Conservation (phyloP, 1,140 invertebrate genomes). For the Papilio polyxenes region DNA sequence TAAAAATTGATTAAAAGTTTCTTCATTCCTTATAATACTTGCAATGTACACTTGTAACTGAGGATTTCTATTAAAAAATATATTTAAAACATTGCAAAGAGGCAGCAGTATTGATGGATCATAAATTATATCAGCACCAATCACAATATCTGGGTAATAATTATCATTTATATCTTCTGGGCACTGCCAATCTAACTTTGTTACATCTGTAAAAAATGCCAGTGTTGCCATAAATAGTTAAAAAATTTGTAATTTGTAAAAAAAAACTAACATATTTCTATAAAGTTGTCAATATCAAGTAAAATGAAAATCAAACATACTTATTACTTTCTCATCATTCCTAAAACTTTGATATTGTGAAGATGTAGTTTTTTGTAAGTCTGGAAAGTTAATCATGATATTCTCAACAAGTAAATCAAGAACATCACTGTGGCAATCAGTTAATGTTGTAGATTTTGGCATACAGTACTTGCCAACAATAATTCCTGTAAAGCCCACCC, state of each 20-base stretch:
- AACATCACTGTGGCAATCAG: slow-evolving; percentile 70
- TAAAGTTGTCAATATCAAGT: slow-evolving; percentile 1
- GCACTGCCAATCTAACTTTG: slow-evolving; percentile 66
- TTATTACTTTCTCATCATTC: slow-evolving; percentile 46
- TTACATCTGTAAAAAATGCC: slow-evolving; percentile 54
- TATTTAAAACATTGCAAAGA: slow-evolving; percentile 60
- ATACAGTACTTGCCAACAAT: slow-evolving; percentile 66
- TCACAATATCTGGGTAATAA: slow-evolving; percentile 64
- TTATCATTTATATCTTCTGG: slow-evolving; percentile 46
- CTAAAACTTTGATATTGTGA: slow-evolving; percentile 41
- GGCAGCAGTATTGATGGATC: slow-evolving; percentile 68
- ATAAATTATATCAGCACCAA: slow-evolving; percentile 74
- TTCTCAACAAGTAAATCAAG: slow-evolving; percentile 61
- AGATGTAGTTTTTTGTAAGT: slow-evolving; percentile 22
- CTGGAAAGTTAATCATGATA: slow-evolving; percentile 66
- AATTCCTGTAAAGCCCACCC: slow-evolving; percentile 71
- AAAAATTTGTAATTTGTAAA: neutral
- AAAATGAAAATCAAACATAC: slow-evolving; percentile 43
- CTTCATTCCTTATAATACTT: slow-evolving; percentile 68
- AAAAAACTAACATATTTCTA: neutral
- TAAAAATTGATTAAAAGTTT: slow-evolving; percentile 63
- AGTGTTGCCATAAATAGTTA: neutral
- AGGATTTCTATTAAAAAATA: slow-evolving; percentile 60
- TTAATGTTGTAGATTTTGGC: slow-evolving; percentile 55
- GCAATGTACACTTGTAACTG: slow-evolving; percentile 65